Evolutionary conservation across 1,140 invertebrate species (phyloP), one percentile per base, ranked within the genome.

Genomic region (Drosophila watanabei): DNA sequence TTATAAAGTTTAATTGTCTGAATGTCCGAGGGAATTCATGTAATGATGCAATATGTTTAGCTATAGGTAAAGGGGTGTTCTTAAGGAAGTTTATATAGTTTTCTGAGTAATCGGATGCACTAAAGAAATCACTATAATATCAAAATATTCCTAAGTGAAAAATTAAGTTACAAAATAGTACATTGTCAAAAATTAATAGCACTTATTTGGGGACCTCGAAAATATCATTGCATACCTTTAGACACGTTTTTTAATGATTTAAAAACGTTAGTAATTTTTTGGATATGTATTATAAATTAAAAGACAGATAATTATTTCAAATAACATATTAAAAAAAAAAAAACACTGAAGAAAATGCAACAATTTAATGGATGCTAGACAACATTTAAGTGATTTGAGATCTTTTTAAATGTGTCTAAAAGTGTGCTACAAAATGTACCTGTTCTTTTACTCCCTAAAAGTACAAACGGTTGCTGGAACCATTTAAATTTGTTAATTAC

Each of bases 1-100:
- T 58, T 58, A 41, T 18, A 58, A 11, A 24, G 18, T 16, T 56
- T 56, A 37, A 56, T 45, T 30, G 28, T 45, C 39, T 14, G 28
- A 59, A 56, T 39, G 1, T 39, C 33, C 1, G 18, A 14, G 5
- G 6, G 13, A 56, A 16, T 10, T 37, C 8, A 4, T 37, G 13
- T 56, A 37, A 37, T 56, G n/a, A 56, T 24, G 33, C 8, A 56
- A 37, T 37, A 9, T 16, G 7, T 20, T 35, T 7, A 14, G n/a
- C 11, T 46, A 7, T 46, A 20, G 4, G n/a, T 45, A 16, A 16
- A 3, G 6, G 6, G 20, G 13, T 6, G 3, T 14, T 35, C 1
- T 35, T 9, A 0, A 20, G 20, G 0, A 56, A 20, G 0, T 9
- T 14, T 5, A 9, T 11, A 0, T 14, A 20, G 32, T 20, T 20